Conservation (phyloP, 2,797 vertebrate genomes). For the Onychomys torridus region DNA sequence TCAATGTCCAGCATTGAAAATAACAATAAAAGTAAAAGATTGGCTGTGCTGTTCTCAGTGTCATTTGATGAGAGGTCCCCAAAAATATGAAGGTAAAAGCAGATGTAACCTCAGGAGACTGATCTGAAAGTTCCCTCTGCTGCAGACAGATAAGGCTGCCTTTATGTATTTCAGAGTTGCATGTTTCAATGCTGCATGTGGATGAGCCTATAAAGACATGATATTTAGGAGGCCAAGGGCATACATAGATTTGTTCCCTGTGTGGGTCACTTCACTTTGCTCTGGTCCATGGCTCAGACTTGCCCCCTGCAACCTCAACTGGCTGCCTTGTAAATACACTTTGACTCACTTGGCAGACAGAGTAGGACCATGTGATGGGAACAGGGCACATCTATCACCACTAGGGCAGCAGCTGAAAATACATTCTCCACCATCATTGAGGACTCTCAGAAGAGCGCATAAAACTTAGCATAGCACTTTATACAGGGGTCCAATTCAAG, state of each 20-base stretch:
- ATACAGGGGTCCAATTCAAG: neutral
- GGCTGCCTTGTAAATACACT: conserved; percentile 57
- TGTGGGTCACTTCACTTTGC: conserved; percentile 59
- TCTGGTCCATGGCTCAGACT: conserved; percentile 56
- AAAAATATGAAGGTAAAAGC: neutral
- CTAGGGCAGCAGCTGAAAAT: conserved; percentile 29
- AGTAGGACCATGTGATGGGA: neutral
- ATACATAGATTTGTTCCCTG: conserved; percentile 58
- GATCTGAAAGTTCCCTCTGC: neutral
- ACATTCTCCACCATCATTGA: conserved; percentile 34
- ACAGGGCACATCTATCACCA: conserved; percentile 50
- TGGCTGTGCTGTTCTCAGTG: neutral
- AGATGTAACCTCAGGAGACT: neutral
- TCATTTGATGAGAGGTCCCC: neutral
- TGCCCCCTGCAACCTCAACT: conserved; percentile 8
- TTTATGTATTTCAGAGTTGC: neutral
- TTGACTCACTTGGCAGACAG: conserved; percentile 2
- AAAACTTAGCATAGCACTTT: neutral
- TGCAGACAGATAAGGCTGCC: neutral
- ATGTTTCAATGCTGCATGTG: neutral
- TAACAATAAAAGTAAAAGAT: neutral
- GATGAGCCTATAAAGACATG: neutral
- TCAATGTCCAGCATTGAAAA: neutral
- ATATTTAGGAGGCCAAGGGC: conserved; percentile 57
- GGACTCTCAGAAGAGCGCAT: neutral